Evolutionary conservation across 2,113 vertebrate species (phyloP).

Genomic region (Emydocephalus ijimae): DNA sequence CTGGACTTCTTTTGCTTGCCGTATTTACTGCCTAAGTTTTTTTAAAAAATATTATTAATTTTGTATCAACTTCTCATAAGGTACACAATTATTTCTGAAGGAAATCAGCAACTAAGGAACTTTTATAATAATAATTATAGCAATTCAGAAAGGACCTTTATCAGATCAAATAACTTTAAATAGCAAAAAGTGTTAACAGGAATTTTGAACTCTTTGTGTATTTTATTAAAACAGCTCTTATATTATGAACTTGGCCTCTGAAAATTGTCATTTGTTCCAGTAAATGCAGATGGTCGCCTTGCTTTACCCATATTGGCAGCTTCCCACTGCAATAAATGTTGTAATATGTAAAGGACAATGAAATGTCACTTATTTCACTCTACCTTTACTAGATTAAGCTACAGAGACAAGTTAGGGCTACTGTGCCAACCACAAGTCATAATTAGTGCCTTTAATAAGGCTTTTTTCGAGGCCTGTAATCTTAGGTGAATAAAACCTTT

Average conservation of each 20-base stretch:
- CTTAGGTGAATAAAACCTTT: background rate
- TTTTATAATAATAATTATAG: conserved; percentile 7
- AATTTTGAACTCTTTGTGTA: background rate
- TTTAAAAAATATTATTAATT: conserved; percentile 15
- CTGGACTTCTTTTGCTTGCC: background rate
- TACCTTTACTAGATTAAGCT: background rate
- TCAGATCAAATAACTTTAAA: conserved; percentile 16
- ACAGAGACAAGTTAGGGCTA: background rate
- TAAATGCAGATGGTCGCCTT: background rate
- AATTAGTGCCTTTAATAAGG: background rate
- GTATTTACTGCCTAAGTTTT: conserved; percentile 17
- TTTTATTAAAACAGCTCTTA: background rate
- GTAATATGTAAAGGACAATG: background rate
- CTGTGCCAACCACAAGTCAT: background rate
- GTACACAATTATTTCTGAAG: conserved; percentile 14
- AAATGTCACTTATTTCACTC: background rate
- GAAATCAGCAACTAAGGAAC: background rate
- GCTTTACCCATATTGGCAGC: background rate
- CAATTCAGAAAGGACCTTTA: background rate
- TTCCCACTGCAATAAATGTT: background rate
- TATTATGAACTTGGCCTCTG: background rate
- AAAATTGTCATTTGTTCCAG: background rate
- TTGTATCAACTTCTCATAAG: conserved; percentile 8
- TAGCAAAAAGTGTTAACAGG: background rate
- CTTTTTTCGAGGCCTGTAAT: background rate